Percentiles rank a stretch among this genome's conserved stretches.
Conservation (phyloP, 2,797 vertebrate genomes). For the Typhlichthys subterraneus region DNA sequence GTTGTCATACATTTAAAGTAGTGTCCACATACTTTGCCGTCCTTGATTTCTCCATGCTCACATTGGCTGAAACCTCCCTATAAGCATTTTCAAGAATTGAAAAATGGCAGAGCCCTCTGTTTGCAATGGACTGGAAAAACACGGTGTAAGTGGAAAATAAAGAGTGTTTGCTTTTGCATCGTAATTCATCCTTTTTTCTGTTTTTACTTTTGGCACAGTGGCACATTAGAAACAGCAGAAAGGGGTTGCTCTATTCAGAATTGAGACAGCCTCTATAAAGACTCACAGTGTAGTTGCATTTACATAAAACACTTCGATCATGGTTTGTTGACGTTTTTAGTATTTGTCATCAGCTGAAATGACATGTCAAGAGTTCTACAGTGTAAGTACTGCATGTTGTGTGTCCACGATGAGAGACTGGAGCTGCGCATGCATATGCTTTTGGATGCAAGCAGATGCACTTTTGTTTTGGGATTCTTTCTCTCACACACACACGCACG, state of each 20-base stretch:
- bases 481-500: too few relatives aligned
- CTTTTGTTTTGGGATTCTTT: conserved; percentile 46
- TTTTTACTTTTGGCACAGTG: conserved; percentile 1
- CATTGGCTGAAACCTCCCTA: conserved; percentile 30
- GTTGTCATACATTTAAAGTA: conserved; percentile 1
- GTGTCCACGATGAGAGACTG: too few relatives aligned
- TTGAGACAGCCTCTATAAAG: too few relatives aligned
- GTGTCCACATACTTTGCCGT: not conserved
- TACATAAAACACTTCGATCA: too few relatives aligned
- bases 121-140: conserved; percentile 18
- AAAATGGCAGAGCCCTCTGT: conserved; percentile 14
- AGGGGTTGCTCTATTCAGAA: not conserved
- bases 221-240: not conserved
- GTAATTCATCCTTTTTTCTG: not conserved
- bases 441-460: conserved; percentile 48
- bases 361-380: too few relatives aligned
- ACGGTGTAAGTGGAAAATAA: conserved; percentile 10
- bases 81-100: conserved; percentile 21
- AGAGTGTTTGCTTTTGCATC: not conserved
- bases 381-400: too few relatives aligned
- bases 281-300: too few relatives aligned
- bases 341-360: too few relatives aligned
- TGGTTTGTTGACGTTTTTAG: too few relatives aligned
- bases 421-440: conserved; percentile 17
- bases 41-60: conserved; percentile 1